These are phyloP conservation scores for Lathronympha strigana DNA, from an alignment of 2,888 invertebrate species.

Conservation along the genomic window DNA sequence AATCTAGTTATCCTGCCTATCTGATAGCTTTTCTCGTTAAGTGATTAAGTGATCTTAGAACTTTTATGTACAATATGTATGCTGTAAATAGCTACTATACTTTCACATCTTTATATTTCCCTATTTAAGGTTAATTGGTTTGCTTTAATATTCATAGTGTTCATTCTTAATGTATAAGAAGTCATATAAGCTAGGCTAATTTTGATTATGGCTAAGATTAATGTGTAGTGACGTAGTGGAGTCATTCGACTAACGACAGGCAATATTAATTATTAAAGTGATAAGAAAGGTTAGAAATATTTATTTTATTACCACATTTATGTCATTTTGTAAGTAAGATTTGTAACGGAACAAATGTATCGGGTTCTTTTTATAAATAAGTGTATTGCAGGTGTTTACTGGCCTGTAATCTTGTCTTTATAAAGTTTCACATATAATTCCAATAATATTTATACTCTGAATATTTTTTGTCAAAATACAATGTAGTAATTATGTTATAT, in stretches of 20 bases:
- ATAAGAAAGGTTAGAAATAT: conserved; percentile 57
- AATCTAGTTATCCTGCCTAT: conserved; percentile 15
- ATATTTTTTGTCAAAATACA: neutral
- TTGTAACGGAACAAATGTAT: conserved; percentile 15
- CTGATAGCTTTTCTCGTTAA: conserved; percentile 19
- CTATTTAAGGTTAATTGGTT: conserved; percentile 72
- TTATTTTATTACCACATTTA: conserved; percentile 50
- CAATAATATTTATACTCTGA: neutral
- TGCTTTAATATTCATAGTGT: conserved; percentile 71
- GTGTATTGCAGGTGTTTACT: neutral
- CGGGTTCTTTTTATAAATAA: conserved; percentile 20
- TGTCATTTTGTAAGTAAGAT: conserved; percentile 39
- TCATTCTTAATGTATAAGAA: conserved; percentile 45
- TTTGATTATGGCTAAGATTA: conserved; percentile 49
- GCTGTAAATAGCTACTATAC: conserved; percentile 63
- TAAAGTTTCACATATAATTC: neutral
- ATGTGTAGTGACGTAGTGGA: conserved; percentile 51
- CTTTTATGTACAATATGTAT: conserved; percentile 58
- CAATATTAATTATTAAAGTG: conserved; percentile 55
- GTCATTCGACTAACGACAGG: conserved; percentile 48
- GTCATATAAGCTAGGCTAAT: conserved; percentile 48
- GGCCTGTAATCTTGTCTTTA: neutral
- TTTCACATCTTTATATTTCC: conserved; percentile 67
- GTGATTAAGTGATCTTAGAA: conserved; percentile 27
- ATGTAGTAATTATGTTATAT: conserved; percentile 3